Evolutionary conservation across 2,888 invertebrate species (phyloP), one percentile per base, ranked within the genome.

Genomic region (Microplitis deprimator): DNA sequence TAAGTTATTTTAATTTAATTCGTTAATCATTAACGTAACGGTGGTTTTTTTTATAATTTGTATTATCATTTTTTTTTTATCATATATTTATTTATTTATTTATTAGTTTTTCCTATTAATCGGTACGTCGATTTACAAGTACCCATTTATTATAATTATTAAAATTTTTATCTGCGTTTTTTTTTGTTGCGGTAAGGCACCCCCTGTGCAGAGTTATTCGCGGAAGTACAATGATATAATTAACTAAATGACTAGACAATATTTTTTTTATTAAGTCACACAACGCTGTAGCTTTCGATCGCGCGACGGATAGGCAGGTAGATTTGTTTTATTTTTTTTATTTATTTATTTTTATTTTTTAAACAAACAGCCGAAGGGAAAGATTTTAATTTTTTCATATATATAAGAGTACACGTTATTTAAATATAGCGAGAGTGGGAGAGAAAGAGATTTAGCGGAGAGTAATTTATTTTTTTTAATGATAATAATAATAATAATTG

Each of bases 191-290:
- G 81, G 81, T 86, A 86, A 86, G 86, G 86, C 86, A 86, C 86
- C 86, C 85, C 84, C 83, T 84, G 84, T 85, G 85, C 83, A 84
- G 83, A 86, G 82, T 86, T 85, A 80, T 82, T 81, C 79, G 80
- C 82, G 82, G 82, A 82, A 82, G 82, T 82, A 82, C 82, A 81
- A 81, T 79, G 81, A 82, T 81, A 82, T 79, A 77, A 17, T 62
- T 20, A 80, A 82, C 79, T 82, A 78, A 82, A 82, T 81, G 82
- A 82, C 82, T 82, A 82, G 82, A 82, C 29, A 29, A 29, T 80
- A 50, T 50, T 50, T 50, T 13, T 50, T 50, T 50, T 13, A 50
- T 81, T 79, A 80, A 80, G 81, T 82, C 81, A 79, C 80, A 80
- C 81, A 79, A 82, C 82, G 79, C 80, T 80, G 81, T 81, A 79